phyloP scores from a whole-genome alignment of 1,140 invertebrate genomes.

The Scaptomyza graminum region DNA sequence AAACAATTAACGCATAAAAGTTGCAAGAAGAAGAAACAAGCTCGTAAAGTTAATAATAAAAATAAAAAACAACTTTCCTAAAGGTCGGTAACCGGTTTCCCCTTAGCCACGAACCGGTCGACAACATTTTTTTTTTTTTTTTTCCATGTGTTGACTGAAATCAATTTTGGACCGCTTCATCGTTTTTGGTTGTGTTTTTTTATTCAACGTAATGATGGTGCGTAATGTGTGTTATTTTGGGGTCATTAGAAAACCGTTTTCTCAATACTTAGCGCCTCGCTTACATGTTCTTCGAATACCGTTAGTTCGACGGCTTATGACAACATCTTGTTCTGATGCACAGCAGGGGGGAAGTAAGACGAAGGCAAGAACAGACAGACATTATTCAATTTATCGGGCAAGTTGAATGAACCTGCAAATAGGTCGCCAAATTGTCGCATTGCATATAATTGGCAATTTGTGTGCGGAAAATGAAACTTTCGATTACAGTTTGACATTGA shows the following conservation, averaged over 20 bases:
- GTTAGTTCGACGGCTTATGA: constrained; percentile 54
- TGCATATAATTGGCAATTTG: constrained; percentile 56
- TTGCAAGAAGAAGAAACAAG: constrained; percentile 23
- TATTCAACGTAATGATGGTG: constrained; percentile 22
- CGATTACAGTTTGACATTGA: too few relatives aligned
- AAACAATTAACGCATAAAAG: constrained; percentile 60
- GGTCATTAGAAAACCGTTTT: constrained; percentile 63
- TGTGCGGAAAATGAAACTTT: neutral
- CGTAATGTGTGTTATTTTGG: constrained; percentile 37
- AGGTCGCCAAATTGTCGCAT: constrained; percentile 50
- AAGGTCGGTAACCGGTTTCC: constrained; percentile 77
- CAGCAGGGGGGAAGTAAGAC: neutral
- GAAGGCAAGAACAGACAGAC: neutral
- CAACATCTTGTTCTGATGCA: constrained; percentile 31
- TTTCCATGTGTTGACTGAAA: constrained; percentile 8
- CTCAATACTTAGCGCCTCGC: constrained; percentile 55
- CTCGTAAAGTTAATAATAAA: constrained; percentile 17
- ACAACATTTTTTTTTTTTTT: constrained; percentile 27
- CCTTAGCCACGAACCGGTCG: constrained; percentile 39
- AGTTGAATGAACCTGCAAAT: constrained; percentile 71
- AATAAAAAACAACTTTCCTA: constrained; percentile 66
- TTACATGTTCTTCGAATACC: constrained; percentile 59
- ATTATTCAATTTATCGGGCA: constrained; percentile 60
- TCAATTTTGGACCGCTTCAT: constrained; percentile 45
- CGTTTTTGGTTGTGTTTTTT: neutral